Evolutionary conservation across 1,140 invertebrate genomes (phyloP).

Genomic region (Phymorhynchus buccinoides): DNA sequence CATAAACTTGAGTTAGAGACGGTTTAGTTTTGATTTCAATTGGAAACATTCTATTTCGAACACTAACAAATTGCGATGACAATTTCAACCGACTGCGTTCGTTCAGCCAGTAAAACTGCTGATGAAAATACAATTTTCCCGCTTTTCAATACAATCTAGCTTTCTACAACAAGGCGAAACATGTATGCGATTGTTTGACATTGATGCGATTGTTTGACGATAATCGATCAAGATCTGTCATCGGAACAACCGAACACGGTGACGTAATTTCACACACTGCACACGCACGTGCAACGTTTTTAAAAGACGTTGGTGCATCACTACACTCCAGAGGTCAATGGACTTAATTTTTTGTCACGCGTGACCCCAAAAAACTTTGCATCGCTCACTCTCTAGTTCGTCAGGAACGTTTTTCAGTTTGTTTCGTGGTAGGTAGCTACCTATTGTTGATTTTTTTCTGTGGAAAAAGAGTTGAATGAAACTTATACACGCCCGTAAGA

Average conservation of each 20-base stretch:
- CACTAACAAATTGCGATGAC: too few relatives aligned
- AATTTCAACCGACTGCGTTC: too few relatives aligned
- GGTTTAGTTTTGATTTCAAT: too few relatives aligned
- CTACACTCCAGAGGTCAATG: background rate
- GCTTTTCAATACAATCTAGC: background rate
- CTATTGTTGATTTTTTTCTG: background rate
- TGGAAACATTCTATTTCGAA: too few relatives aligned
- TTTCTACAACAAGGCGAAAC: too few relatives aligned
- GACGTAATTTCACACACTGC: background rate
- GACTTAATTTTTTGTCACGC: slow-evolving; percentile 10
- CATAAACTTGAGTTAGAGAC: too few relatives aligned
- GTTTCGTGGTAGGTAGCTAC: background rate
- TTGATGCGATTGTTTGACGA: too few relatives aligned
- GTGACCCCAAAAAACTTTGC: slow-evolving; percentile 23
- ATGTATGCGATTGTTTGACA: background rate
- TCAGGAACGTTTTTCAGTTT: background rate
- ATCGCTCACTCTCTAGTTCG: background rate
- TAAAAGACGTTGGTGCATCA: slow-evolving; percentile 12
- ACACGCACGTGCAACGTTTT: background rate
- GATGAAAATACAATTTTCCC: background rate
- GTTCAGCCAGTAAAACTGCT: background rate
- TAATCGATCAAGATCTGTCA: background rate
- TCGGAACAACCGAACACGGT: background rate
- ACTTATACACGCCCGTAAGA: background rate
- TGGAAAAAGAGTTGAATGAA: background rate